Percentiles rank a stretch among this genome's conserved stretches.
Evolutionary conservation across 2,888 invertebrate genomes (phyloP).

Genomic region (Empis stercorea): DNA sequence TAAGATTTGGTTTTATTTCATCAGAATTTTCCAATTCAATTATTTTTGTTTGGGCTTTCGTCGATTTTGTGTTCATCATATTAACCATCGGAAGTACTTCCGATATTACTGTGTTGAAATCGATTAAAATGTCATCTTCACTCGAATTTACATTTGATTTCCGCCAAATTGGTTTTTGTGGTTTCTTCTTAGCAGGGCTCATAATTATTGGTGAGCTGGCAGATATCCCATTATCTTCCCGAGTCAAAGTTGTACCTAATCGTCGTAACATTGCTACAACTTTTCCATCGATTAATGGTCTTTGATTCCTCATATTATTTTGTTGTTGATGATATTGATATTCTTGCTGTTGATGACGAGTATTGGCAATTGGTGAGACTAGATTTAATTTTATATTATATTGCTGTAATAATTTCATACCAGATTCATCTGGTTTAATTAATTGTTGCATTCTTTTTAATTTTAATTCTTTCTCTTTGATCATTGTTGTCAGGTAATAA

Average conservation of each 20-base stretch:
- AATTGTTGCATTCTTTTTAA: slow-evolving; percentile 5
- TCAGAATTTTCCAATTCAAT: too few species aligned
- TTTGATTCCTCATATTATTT: slow-evolving; percentile 9
- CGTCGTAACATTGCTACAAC: slow-evolving; percentile 32
- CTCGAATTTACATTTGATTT: slow-evolving; percentile 17
- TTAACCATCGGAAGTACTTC: slow-evolving; percentile 27
- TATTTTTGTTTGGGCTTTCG: too few species aligned
- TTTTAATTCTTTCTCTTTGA: not conserved
- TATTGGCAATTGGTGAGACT: not conserved
- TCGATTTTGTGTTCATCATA: too few species aligned
- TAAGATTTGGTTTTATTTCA: too few species aligned
- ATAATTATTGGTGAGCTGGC: slow-evolving; percentile 19
- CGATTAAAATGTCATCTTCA: slow-evolving; percentile 29
- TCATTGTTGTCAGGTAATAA: slow-evolving; percentile 14
- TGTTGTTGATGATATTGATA: slow-evolving; percentile 6
- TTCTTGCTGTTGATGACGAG: slow-evolving; percentile 16
- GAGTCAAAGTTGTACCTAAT: slow-evolving; percentile 28
- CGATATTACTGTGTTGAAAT: slow-evolving; percentile 32
- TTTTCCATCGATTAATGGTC: slow-evolving; percentile 29
- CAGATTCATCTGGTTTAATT: slow-evolving; percentile 7
- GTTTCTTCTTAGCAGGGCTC: slow-evolving; percentile 27
- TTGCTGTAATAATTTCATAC: not conserved
- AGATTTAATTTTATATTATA: not conserved
- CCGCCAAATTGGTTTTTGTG: slow-evolving; percentile 20
- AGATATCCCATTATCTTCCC: slow-evolving; percentile 15